Conservation (phyloP, 1,140 invertebrate genomes). For the Dreissena polymorpha region DNA sequence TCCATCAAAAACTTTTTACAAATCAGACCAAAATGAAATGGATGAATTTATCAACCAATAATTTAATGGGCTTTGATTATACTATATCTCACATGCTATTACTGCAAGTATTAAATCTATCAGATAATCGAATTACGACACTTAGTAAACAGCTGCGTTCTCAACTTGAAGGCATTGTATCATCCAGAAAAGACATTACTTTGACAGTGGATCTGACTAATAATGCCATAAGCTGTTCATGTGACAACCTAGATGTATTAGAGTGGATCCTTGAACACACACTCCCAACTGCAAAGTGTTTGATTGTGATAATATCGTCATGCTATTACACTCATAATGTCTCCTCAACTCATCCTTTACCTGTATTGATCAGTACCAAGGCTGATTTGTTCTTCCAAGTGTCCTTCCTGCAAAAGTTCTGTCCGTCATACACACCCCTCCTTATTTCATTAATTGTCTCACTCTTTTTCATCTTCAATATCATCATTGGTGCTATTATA, state of each 20-base stretch:
- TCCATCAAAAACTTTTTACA: conserved; percentile 13
- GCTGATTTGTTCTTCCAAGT: not conserved
- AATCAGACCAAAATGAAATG: conserved; percentile 11
- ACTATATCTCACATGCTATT: conserved; percentile 13
- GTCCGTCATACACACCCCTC: conserved; percentile 5
- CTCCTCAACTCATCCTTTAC: not conserved
- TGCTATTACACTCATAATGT: no score
- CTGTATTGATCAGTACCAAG: not conserved
- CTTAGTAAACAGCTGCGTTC: not conserved
- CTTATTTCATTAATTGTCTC: not conserved
- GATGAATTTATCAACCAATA: not conserved
- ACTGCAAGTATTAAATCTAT: conserved; percentile 3
- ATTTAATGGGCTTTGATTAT: conserved; percentile 11
- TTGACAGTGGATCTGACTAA: conserved; percentile 18
- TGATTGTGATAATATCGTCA: not conserved
- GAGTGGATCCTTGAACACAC: conserved; percentile 4
- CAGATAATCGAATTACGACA: not conserved
- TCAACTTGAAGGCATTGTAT: not conserved
- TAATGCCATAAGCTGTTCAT: conserved; percentile 17
- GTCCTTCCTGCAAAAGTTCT: not conserved
- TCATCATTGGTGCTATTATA: conserved; percentile 6
- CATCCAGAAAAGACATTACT: not conserved
- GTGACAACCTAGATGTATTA: conserved; percentile 14
- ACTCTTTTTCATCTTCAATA: conserved; percentile 1
- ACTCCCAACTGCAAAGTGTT: not conserved